Base-by-base conservation (phyloP, 1,140 invertebrate species). In the Hypsibius dujardini region DNA sequence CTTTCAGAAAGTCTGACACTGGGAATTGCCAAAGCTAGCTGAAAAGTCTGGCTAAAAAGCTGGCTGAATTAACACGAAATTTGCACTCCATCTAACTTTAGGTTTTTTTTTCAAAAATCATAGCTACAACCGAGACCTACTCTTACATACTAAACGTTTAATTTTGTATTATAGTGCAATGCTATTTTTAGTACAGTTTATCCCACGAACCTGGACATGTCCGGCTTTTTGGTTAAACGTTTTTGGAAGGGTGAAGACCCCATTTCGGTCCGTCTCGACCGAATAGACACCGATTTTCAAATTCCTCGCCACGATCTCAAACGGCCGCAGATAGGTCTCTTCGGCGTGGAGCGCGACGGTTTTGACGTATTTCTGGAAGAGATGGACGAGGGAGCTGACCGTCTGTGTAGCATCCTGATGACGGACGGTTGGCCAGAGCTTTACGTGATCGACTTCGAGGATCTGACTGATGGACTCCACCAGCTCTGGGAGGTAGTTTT, bases 311-410 rank as follows among this genome's bases (percentile, higher is more conserved):
- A 92, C 86, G 46, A 95, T 87, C 82, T 96, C 92, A 78, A 96
- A 95, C 1, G 94, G 92, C 79, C 85, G 88, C 0, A 91, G 95
- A 74, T 91, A 94, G 0, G 90, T 94, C 75, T 93, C 90, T 74
- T 89, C 87, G 77, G 95, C 90, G 70, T 88, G 92, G 1, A 85
- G 82, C 0, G 88, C 87, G 14, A 96, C 79, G 0, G 87, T 87
- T 28, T 85, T 85, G 70, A 91, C 84, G 77, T 96, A 97, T 46
- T 84, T 84, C 73, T 90, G 89, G 73, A 92, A 86, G 2, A 87
- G 70, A 67, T 75, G 72, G 28, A 71, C 28, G 47, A 72, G 59
- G 12, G 46, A 50, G 42, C 42, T 67, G 62, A 42, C 45, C 7
- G 50, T 56, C n/a, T n/a, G n/a, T n/a, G n/a, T n/a, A n/a, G n/a